Evolutionary conservation across 2,113 vertebrate genomes (phyloP).

Genomic region (Actinemys pallida): DNA sequence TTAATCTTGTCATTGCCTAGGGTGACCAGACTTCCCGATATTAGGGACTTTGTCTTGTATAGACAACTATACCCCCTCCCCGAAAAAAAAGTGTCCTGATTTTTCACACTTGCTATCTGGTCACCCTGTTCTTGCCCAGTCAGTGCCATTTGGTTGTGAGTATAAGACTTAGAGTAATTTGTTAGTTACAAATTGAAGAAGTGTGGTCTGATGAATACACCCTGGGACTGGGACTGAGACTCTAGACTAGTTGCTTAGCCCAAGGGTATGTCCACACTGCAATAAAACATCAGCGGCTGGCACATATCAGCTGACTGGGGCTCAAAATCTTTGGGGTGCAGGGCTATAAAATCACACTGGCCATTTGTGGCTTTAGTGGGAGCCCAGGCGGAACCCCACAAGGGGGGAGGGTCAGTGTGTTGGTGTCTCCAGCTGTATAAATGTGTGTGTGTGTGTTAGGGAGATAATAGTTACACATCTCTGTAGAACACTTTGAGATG

Average conservation of each 20-base stretch:
- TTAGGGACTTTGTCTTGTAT: too few relatives aligned
- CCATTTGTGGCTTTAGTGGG: not conserved
- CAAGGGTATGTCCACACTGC: not conserved
- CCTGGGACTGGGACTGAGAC: not conserved
- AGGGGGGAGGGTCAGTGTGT: not conserved
- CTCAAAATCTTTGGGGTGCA: not conserved
- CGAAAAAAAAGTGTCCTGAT: too few relatives aligned
- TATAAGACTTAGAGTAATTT: not conserved
- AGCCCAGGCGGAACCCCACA: not conserved
- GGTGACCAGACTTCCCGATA: too few relatives aligned
- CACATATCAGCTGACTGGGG: not conserved
- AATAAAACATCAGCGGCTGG: not conserved
- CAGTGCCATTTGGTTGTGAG: too few relatives aligned
- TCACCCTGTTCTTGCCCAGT: not conserved
- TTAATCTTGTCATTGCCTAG: fast-evolving
- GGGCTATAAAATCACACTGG: not conserved
- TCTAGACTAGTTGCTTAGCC: not conserved
- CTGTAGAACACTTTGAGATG: not conserved
- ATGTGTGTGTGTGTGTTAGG: not conserved
- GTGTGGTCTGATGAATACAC: not conserved
- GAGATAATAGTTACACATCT: too few relatives aligned
- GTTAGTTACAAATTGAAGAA: not conserved
- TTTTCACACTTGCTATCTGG: too few relatives aligned
- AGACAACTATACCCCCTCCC: too few relatives aligned
- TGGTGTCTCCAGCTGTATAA: not conserved